A percentile compares a stretch with the other conserved stretches of the same genome.
phyloP scores from a whole-genome alignment of 2,888 invertebrate genomes.

The Bibio marci region DNA sequence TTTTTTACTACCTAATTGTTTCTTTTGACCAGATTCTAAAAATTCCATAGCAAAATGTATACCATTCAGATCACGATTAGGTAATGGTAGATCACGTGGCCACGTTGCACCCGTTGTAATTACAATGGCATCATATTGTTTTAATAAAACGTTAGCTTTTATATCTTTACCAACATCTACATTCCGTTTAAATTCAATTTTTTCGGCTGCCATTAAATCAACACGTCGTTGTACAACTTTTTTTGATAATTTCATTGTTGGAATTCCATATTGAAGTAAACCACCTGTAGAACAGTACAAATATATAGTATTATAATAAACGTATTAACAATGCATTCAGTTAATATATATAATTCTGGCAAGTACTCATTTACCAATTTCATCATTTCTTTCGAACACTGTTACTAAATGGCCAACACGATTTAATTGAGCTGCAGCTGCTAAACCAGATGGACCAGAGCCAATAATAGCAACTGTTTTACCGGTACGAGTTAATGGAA shows the following conservation, averaged over 20 bases:
- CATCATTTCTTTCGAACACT: constrained; percentile 92
- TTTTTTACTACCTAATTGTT: constrained; percentile 55
- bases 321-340: background rate
- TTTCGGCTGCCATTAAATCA: constrained; percentile 72
- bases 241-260: constrained; percentile 96
- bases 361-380: constrained; percentile 46
- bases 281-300: constrained; percentile 41
- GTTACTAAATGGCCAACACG: constrained; percentile 89
- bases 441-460: constrained; percentile 85
- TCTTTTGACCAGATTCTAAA: constrained; percentile 91
- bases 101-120: constrained; percentile 90
- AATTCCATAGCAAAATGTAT: constrained; percentile 98
- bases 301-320: background rate
- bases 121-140: constrained; percentile 66
- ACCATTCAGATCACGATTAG: constrained; percentile 76
- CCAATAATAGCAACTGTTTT: constrained; percentile 81
- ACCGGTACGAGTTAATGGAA: constrained; percentile 56
- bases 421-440: constrained; percentile 93
- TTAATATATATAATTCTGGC: background rate
- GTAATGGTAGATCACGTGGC: constrained; percentile 79
- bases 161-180: constrained; percentile 84
- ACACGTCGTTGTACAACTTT: constrained; percentile 81
- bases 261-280: constrained; percentile 92
- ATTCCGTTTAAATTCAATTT: constrained; percentile 75
- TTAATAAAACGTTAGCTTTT: constrained; percentile 49